Base-by-base conservation (phyloP, 1,140 invertebrate genomes). In the Magallana gigas region DNA sequence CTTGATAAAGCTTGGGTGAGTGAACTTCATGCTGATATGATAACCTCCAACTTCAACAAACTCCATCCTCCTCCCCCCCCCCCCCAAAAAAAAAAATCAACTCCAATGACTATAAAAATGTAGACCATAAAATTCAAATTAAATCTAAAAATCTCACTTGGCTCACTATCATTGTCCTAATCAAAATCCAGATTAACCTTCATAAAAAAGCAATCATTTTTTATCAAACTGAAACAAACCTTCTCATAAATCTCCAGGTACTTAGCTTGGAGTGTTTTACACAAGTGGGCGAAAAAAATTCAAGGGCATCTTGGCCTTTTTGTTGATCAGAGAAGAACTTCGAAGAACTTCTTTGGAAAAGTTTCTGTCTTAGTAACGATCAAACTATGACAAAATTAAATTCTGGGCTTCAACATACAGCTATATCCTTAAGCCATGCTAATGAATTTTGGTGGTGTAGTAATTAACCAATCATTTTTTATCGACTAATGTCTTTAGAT, bases 61-160 rank as follows among this genome's bases (percentile, higher is more conserved):
- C 36, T 48, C 36, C 36, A 48, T 48, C 36, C 36, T 48, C 36
- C 36, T 5, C 36, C 36, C 36, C 36, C 36, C 36, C 36, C 36
- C 68, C 68, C 14, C 29, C 0, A 8, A 9, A 23, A 29, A 36
- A 29, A 18, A 29, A 18, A 76, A 18, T 12, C 68, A 76, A 76
- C 23, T 29, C 23, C 60, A 62, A 12, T 8, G 23, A 8, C 11
- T 29, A 12, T 12, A 18, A 76, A 71, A 76, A 76, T 29, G 14
- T 29, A 18, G 11, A 29, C 36, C 68, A 76, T 76, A 76, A 76
- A 76, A 76, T 76, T 76, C 68, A 18, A 76, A 76, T 76, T 76
- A 76, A 76, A 76, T 23, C 12, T 29, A 12, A 76, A 76, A 76
- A 76, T 76, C 68, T 76, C 68, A 76, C 68, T 76, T 76, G 68